Conservation (phyloP, 2,888 invertebrate genomes). For the Ypsolopha sequella region DNA sequence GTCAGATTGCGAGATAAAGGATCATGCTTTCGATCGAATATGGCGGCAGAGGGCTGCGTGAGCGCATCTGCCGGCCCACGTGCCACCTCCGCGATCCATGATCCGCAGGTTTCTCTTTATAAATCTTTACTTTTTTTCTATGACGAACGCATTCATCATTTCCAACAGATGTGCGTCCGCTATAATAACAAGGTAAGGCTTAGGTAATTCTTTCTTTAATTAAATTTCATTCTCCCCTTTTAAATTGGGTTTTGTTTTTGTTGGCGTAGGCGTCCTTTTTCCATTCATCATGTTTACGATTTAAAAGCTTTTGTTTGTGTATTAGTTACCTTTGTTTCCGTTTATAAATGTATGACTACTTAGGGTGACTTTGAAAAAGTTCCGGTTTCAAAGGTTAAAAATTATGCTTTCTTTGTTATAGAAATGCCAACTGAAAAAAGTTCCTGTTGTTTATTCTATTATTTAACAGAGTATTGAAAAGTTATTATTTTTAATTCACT, state of each 20-base stretch:
- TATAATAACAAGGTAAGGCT: conserved; percentile 48
- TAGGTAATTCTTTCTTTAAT: conserved; percentile 49
- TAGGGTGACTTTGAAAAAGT: too few relatives aligned
- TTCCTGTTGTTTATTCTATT: too few relatives aligned
- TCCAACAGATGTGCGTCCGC: conserved; percentile 45
- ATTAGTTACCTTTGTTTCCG: conserved; percentile 2
- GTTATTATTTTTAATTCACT: background rate
- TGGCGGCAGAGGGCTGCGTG: conserved; percentile 38
- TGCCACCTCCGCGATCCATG: conserved; percentile 42
- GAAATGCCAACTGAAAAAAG: too few relatives aligned
- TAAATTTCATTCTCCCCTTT: conserved; percentile 42
- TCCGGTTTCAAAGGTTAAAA: too few relatives aligned
- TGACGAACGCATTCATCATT: conserved; percentile 53
- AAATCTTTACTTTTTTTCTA: conserved; percentile 25
- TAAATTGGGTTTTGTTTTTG: conserved; percentile 21
- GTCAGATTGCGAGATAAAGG: conserved; percentile 48
- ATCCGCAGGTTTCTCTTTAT: conserved; percentile 44
- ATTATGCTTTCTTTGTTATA: too few relatives aligned
- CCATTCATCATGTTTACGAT: conserved; percentile 27
- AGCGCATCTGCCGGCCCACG: conserved; percentile 66
- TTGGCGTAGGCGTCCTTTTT: conserved; percentile 20
- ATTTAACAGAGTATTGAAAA: background rate
- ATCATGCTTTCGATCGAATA: conserved; percentile 26
- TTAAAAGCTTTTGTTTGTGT: conserved; percentile 15
- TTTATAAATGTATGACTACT: background rate